Evolutionary conservation across 2,797 vertebrate species (phyloP).

Genomic region (Pantherophis alleghaniensis): DNA sequence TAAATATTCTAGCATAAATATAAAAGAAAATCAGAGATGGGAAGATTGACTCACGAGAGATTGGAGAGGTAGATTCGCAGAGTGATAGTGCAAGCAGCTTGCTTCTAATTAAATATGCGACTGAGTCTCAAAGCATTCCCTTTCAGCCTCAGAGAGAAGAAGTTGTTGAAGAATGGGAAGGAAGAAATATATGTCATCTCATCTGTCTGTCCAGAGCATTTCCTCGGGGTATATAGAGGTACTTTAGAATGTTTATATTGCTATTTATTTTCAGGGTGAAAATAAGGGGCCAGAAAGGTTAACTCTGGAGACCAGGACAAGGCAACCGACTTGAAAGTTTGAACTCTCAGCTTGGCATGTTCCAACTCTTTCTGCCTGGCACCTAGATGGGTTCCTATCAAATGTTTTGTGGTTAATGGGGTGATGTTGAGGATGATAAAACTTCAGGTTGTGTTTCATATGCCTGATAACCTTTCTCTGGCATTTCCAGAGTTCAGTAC

Average conservation of each 20-base stretch:
- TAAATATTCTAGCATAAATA: conserved; percentile 99
- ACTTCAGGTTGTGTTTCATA: conserved; percentile 53
- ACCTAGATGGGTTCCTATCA: conserved; percentile 56
- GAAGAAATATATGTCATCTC: conserved; percentile 93
- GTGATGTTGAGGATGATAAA: conserved; percentile 41
- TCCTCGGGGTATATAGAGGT: conserved; percentile 99
- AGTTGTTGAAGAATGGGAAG: conserved; percentile 91
- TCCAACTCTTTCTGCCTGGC: conserved; percentile 63
- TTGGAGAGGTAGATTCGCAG: conserved; percentile 99
- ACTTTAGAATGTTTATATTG: conserved; percentile 92
- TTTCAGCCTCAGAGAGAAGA: conserved; percentile 97
- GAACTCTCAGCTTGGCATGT: conserved; percentile 70
- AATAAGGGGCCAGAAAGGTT: conserved; percentile 81
- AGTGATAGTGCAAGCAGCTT: conserved; percentile 99
- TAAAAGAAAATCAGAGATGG: conserved; percentile 99
- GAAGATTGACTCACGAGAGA: conserved; percentile 99
- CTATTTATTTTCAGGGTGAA: conserved; percentile 73
- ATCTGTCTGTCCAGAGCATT: conserved; percentile 95
- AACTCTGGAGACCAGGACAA: conserved; percentile 84
- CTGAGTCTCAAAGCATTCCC: conserved; percentile 98
- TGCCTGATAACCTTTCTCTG: conserved; percentile 59
- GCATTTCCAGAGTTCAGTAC: conserved; percentile 47
- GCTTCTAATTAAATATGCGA: conserved; percentile 99
- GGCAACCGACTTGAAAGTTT: conserved; percentile 77
- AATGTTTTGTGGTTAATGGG: conserved; percentile 60